Evolutionary conservation across 2,888 invertebrate genomes (phyloP), one percentile per base, ranked within the genome.

Genomic region (Microctonus brassicae): DNA sequence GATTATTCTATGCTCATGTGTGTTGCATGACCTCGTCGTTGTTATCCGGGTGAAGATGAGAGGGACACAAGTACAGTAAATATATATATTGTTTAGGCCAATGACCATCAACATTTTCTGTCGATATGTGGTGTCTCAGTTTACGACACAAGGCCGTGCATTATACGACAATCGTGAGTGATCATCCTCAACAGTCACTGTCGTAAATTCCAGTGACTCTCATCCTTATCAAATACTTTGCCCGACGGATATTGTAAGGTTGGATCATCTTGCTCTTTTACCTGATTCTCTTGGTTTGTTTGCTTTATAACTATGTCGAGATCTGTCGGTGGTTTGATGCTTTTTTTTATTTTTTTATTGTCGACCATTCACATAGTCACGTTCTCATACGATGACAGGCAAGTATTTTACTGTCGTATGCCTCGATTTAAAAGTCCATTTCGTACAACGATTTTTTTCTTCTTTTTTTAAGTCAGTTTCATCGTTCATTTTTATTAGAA

Each of bases 61-160:
- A 6, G 9, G 7, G 17, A 47, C 17, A 47, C 17, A 9, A 47
- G 47, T 47, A 47, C 4, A 5, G 3, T 3, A 5, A 29, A 5
- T 5, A 17, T 47, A 47, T n/a, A 47, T 17, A 47, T 17, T 17
- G 47, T 7, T 47, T 17, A 47, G 69, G 70, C 69, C 65, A 75
- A 75, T 75, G 75, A 74, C 66, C 66, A 66, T 66, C 55, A 55
- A 26, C 66, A 33, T 13, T 55, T 47, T n/a, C 29, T 7, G 6
- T 47, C 64, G 24, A 22, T 62, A 34, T 62, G 24, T 24, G 47
- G 71, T 71, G 67, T 67, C 47, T 52, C 53, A 62, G 78, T 86
- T 86, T 86, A 87, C 83, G 87, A 86, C 83, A 81, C 86, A 87
- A 87, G 87, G 87, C 84, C 86, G 85, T 83, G 84, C 84, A 80